Conservation (phyloP, 2,113 vertebrate genomes). For the Lycaon pictus region DNA sequence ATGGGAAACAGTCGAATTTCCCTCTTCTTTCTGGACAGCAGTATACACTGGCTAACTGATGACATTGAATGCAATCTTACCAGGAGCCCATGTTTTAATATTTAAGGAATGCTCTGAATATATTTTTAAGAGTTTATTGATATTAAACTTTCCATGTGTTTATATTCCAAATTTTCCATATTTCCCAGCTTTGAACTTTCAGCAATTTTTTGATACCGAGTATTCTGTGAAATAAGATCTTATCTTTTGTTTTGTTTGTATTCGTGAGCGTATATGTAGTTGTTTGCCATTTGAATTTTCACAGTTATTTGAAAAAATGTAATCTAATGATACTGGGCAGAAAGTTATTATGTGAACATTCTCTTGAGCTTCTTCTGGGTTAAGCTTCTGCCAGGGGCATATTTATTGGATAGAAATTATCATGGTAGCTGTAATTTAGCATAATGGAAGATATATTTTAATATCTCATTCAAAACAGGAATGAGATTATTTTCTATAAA, state of each 20-base stretch:
- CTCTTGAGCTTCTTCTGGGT: conserved; percentile 37
- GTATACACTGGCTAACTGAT: not conserved
- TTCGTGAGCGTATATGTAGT: not conserved
- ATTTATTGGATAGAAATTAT: conserved; percentile 58
- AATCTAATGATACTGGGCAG: conserved; percentile 6
- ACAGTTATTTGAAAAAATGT: conserved; percentile 43
- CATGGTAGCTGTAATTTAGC: conserved; percentile 38
- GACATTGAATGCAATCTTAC: not conserved
- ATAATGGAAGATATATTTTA: conserved; percentile 44
- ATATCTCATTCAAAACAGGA: conserved; percentile 56
- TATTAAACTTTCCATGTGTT: not conserved
- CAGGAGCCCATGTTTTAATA: not conserved
- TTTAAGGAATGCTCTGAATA: conserved; percentile 20
- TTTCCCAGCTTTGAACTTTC: not conserved
- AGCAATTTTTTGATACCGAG: not conserved
- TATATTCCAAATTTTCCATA: conserved; percentile 23
- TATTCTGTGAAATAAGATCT: conserved; percentile 24
- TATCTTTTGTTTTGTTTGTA: not conserved
- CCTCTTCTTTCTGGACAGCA: not conserved
- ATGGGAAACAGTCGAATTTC: not conserved
- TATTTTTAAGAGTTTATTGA: conserved; percentile 32
- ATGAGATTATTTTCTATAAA: conserved; percentile 47
- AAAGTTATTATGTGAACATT: conserved; percentile 42
- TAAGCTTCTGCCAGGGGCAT: conserved; percentile 34
- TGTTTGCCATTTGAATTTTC: conserved; percentile 28